Conservation (phyloP, 2,113 vertebrate species). For the Uropsilus gracilis region DNA sequence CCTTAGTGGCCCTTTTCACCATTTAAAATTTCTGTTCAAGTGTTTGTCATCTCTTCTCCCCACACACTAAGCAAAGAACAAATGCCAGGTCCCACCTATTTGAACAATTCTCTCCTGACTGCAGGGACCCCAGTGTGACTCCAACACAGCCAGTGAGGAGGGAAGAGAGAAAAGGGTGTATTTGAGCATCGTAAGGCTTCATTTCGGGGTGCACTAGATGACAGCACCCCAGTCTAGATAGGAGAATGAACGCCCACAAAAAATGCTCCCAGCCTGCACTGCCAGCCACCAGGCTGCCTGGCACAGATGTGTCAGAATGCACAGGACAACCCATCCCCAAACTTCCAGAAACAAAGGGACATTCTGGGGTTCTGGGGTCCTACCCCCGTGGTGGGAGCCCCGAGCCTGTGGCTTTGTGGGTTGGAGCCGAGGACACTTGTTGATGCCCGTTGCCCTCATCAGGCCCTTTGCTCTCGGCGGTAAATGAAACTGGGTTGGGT, state of each 20-base stretch:
- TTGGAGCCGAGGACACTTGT: background rate
- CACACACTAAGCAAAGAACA: background rate
- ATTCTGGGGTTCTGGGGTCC: background rate
- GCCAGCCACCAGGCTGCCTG: background rate
- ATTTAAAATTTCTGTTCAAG: background rate
- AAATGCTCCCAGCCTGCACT: background rate
- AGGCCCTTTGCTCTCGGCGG: background rate
- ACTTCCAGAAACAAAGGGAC: background rate
- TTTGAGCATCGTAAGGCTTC: background rate
- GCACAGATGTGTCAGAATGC: background rate
- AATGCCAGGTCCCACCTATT: background rate
- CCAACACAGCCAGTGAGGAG: background rate
- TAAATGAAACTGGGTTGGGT: background rate
- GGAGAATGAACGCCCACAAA: background rate
- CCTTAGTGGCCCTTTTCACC: background rate
- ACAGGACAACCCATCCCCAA: background rate
- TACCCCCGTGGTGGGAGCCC: background rate
- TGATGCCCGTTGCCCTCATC: background rate
- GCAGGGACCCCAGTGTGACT: background rate
- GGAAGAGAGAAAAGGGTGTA: background rate
- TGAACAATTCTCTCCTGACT: background rate
- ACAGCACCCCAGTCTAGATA: background rate
- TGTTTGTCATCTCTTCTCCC: background rate
- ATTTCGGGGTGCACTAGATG: too few species aligned
- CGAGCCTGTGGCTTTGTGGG: background rate